Evolutionary conservation across 2,113 vertebrate genomes (phyloP).

Genomic region (Spilogale gracilis): DNA sequence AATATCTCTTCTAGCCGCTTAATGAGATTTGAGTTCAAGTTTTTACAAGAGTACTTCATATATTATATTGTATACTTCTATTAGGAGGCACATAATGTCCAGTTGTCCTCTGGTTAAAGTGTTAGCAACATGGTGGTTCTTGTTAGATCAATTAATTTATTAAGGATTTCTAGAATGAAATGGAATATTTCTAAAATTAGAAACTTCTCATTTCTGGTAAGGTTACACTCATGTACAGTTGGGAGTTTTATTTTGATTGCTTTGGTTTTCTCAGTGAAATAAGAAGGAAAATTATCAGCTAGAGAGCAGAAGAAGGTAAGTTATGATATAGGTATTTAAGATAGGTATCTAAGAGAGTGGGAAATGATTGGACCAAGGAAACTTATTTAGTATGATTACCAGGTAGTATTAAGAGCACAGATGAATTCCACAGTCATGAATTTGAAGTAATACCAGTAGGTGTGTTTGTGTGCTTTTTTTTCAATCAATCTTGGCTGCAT

Average conservation of each 20-base stretch:
- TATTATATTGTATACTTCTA: not conserved
- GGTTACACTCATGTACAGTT: not conserved
- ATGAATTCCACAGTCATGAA: not conserved
- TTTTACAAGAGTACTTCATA: not conserved
- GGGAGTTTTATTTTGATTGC: slow-evolving; percentile 21
- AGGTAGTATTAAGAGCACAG: not conserved
- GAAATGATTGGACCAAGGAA: not conserved
- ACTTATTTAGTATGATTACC: not conserved
- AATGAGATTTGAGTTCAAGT: not conserved
- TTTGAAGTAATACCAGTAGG: not conserved
- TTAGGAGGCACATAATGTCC: not conserved
- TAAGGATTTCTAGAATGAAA: not conserved
- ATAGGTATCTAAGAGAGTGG: not conserved
- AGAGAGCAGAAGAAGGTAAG: not conserved
- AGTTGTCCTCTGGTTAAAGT: not conserved
- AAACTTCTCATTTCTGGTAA: not conserved
- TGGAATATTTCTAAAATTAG: not conserved
- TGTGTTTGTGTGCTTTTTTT: not conserved
- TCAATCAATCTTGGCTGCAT: not conserved
- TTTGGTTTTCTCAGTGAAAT: slow-evolving; percentile 26
- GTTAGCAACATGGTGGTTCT: not conserved
- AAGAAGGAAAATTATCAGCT: not conserved
- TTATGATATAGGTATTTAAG: not conserved
- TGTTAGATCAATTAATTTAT: not conserved
- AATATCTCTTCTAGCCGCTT: not conserved